Evolutionary conservation across 92 coral and sea anemone species (phyloP), one percentile per base, ranked within the genome.

Genomic region (Meandrina meandrites): DNA sequence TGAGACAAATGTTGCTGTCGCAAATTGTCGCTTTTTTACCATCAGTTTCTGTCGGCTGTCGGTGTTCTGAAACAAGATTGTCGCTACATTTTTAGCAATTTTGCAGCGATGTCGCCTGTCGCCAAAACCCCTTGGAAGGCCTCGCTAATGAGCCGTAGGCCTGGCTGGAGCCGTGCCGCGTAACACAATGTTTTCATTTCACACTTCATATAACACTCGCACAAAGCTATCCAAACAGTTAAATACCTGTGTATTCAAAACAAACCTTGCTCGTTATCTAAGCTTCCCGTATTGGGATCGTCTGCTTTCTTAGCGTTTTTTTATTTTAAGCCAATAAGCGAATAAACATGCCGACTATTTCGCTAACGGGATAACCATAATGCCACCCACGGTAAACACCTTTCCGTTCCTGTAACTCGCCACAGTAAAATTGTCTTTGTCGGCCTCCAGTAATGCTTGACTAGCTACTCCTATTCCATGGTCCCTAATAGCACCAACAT

Each of bases 341-440:
- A 17, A 28, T 15, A n/a, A 18, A 21, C 36, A 19, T 36, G 37
- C 10, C 24, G 40, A 28, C 51, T 86, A 83, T 28, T 77, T 71
- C n/a, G 89, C 92, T 18, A 91, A 80, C 62, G 92, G 87, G 0
- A 94, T 84, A 4, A 92, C 93, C 92, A 94, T 89, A n/a, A 93
- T 89, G 0, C 93, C 93, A 21, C 93, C 94, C 86, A 94, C 90
- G 27, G 91, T 95, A 86, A 94, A 94, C 9, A 94, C 89, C 17
- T 93, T 95, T 2, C 96, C 98, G 77, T 94, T 94, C 28, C 98
- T 89, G 77, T 89, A 94, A 86, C 96, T 91, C 0, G 92, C 98
- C 6, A 93, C 98, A 3, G 96, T 94, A 34, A 94, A 94, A 48
- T 93, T 91, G 78, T 94, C 98, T 56, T 76, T 93, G 15, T 93